These are phyloP conservation scores for rat (Rattus norvegicus) DNA, from an alignment of 2,113 vertebrate genomes.

Conservation along the genomic window DNA sequence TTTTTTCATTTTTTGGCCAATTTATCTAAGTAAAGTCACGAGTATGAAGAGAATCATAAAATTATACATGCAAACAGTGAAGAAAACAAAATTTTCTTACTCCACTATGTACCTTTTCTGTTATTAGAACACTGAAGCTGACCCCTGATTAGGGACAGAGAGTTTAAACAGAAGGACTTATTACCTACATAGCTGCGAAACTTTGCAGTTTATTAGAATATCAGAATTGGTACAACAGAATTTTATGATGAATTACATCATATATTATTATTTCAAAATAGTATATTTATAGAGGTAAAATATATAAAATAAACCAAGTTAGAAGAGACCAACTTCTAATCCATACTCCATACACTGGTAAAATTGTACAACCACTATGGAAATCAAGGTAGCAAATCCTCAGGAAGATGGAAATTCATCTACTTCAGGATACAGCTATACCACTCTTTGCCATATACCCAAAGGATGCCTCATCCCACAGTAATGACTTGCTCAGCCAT, in stretches of 20 bases:
- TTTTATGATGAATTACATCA: neutral
- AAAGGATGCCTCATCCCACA: neutral
- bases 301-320: neutral
- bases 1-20: slow-evolving; percentile 49
- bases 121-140: too few relatives aligned
- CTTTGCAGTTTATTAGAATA: neutral
- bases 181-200: neutral
- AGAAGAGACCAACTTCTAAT: neutral
- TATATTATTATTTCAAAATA: neutral
- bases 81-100: neutral
- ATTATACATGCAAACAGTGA: neutral
- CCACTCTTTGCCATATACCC: neutral
- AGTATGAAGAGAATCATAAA: neutral
- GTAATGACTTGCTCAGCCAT: neutral
- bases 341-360: neutral
- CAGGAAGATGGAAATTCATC: neutral
- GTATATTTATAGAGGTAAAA: neutral
- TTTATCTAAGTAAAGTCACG: slow-evolving; percentile 63
- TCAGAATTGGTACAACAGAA: neutral
- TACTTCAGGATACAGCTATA: neutral
- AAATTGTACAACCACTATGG: neutral
- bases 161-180: neutral
- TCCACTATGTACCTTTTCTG: neutral
- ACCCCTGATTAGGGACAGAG: neutral
- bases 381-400: neutral